Conservation (phyloP, 2,888 invertebrate genomes). For the Sturmia bella region DNA sequence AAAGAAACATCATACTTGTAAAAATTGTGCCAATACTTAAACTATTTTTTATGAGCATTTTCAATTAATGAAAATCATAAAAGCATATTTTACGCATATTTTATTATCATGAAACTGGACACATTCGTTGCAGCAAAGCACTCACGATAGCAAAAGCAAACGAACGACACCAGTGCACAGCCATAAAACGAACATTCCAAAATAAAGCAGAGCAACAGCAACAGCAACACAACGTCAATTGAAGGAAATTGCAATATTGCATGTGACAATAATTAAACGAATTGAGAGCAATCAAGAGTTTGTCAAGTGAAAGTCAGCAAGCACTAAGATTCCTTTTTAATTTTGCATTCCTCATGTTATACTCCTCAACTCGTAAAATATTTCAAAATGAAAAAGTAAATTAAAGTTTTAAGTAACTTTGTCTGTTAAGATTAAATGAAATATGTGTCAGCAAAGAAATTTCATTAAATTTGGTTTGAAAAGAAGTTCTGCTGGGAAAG, state of each 20-base stretch:
- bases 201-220: not conserved
- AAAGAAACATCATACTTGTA: not conserved
- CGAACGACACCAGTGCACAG: not conserved
- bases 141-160: no score
- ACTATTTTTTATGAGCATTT: slow-evolving; percentile 63
- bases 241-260: slow-evolving; percentile 63
- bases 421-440: slow-evolving; percentile 11
- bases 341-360: not conserved
- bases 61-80: slow-evolving; percentile 65
- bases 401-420: slow-evolving; percentile 29
- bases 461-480: not conserved
- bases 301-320: slow-evolving; percentile 52
- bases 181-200: slow-evolving; percentile 10
- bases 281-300: slow-evolving; percentile 63
- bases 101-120: slow-evolving; percentile 56
- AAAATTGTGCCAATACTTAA: slow-evolving; percentile 67
- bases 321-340: not conserved
- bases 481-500: not conserved
- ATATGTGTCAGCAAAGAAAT: slow-evolving; percentile 16
- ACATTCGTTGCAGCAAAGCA: not conserved
- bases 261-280: slow-evolving; percentile 63
- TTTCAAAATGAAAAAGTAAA: slow-evolving; percentile 26
- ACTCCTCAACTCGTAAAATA: slow-evolving; percentile 18
- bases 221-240: slow-evolving; percentile 26
- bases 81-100: slow-evolving; percentile 61